A percentile compares a stretch with the other conserved stretches of the same genome.
phyloP scores from a whole-genome alignment of 23 tunicate species.

The Clavelina lepadiformis region DNA sequence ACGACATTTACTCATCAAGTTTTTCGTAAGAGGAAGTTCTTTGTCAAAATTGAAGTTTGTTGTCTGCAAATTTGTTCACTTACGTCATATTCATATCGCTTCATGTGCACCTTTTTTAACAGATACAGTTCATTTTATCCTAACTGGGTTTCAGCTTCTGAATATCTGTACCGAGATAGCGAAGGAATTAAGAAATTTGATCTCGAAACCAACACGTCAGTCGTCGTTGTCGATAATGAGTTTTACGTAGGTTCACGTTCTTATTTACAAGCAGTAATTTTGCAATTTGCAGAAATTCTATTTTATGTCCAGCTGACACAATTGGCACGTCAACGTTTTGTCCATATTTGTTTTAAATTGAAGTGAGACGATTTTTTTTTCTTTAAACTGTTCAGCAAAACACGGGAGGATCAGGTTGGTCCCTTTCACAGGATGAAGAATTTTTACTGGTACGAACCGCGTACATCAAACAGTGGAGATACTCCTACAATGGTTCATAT shows the following conservation, averaged over 20 bases:
- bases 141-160: slow-evolving; percentile 61
- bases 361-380: too few relatives aligned
- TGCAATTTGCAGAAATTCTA: too few relatives aligned
- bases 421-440: slow-evolving; percentile 58
- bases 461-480: slow-evolving; percentile 91
- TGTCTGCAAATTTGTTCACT: too few relatives aligned
- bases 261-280: background rate
- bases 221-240: slow-evolving; percentile 25
- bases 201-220: slow-evolving; percentile 6
- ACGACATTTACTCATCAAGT: slow-evolving; percentile 48
- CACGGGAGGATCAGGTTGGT: slow-evolving; percentile 39
- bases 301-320: too few relatives aligned
- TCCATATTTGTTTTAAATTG: too few relatives aligned
- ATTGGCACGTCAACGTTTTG: too few relatives aligned
- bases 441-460: slow-evolving; percentile 52
- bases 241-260: slow-evolving; percentile 78
- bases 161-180: slow-evolving; percentile 46
- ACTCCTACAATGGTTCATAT: slow-evolving; percentile 87
- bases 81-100: too few relatives aligned
- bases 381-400: too few relatives aligned
- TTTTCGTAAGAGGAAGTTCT: slow-evolving; percentile 53
- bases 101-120: too few relatives aligned
- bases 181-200: slow-evolving; percentile 50
- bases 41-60: slow-evolving; percentile 1
- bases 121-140: slow-evolving; percentile 75